Base-by-base conservation (phyloP, 2,113 vertebrate species). In the Petroica traversi region DNA sequence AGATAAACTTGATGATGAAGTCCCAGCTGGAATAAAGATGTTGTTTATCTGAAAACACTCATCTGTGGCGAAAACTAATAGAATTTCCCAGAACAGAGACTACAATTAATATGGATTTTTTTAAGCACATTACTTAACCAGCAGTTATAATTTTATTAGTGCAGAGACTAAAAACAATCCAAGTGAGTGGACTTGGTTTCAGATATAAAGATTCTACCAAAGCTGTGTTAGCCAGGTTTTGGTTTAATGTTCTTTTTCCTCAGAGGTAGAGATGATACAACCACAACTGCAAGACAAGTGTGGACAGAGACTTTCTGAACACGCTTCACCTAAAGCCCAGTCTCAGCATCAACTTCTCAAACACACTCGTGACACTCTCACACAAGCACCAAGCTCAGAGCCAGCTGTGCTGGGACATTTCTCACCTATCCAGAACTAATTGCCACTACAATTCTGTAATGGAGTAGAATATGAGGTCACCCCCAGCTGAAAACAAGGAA, bases 11-110 rank as follows among this genome's bases (percentile, higher is more conserved):
- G 64, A 84, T 2, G 1, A 72, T 64, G 29, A 75, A 38, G 22
- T 75, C 89, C 75, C 93, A 95, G 85, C 41, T 96, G 76, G 76
- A 80, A 94, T 81, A 66, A 75, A 83, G 64, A 83, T 45, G 59
- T 84, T 95, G 91, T 81, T 96, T 93, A 59, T 83, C 63, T 72
- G 67, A 92, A 96, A 91, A 92, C 59, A 88, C 38, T 89, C 40
- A 93, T 66, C 78, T 85, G 51, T 94, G 63, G 58, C 23, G 0
- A 95, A 85, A 89, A 34, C 71, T 61, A 89, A 88, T 61, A 95
- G 61, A 66, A 78, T 95, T 91, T 89, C 80, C 69, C 84, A 89
- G 69, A 95, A 61, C 11, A 54, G n/a, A 73, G 26, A 54, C 33
- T 26, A 62, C 28, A 94, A 71, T 73, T 88, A 93, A 73, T 16